Conservation (phyloP, 1,140 invertebrate genomes). For the Apis dorsata region DNA sequence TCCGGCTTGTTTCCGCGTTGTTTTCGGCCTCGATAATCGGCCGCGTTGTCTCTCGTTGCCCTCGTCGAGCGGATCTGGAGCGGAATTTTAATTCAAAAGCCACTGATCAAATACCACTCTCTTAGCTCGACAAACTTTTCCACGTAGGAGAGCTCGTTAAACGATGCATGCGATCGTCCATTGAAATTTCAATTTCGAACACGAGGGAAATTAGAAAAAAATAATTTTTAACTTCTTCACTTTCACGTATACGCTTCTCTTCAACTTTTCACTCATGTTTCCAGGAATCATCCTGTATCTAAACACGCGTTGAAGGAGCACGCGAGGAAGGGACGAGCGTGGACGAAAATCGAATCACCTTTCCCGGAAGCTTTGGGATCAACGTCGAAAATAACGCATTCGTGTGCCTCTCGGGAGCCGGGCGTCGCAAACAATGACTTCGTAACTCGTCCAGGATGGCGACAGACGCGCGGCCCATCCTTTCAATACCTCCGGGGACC, state of each 20-base stretch:
- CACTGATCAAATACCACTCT: neutral
- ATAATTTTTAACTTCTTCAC: too few relatives aligned
- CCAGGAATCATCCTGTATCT: too few relatives aligned
- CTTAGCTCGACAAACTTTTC: too few relatives aligned
- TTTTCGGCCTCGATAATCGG: neutral
- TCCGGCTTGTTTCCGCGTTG: constrained; percentile 22
- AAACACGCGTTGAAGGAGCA: too few relatives aligned
- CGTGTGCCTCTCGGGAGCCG: constrained; percentile 47
- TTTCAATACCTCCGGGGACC: constrained; percentile 61
- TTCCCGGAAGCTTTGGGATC: constrained; percentile 4
- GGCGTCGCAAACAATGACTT: constrained; percentile 65
- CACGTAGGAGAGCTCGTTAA: too few relatives aligned
- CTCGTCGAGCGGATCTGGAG: neutral
- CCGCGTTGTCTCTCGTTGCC: neutral
- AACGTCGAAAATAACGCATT: constrained; percentile 56
- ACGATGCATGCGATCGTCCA: too few relatives aligned
- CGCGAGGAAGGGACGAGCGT: neutral
- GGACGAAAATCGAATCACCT: constrained; percentile 38
- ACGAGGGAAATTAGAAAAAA: too few relatives aligned
- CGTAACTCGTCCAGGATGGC: constrained; percentile 59
- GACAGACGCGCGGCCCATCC: constrained; percentile 27
- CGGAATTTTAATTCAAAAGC: neutral
- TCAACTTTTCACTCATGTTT: too few relatives aligned
- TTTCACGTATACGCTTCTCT: too few relatives aligned
- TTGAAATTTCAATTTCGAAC: too few relatives aligned